Percentiles rank a stretch among this genome's conserved stretches.
These are phyloP conservation scores for Puntigrus tetrazona DNA, from an alignment of 2,113 vertebrate species.

Conservation along the genomic window DNA sequence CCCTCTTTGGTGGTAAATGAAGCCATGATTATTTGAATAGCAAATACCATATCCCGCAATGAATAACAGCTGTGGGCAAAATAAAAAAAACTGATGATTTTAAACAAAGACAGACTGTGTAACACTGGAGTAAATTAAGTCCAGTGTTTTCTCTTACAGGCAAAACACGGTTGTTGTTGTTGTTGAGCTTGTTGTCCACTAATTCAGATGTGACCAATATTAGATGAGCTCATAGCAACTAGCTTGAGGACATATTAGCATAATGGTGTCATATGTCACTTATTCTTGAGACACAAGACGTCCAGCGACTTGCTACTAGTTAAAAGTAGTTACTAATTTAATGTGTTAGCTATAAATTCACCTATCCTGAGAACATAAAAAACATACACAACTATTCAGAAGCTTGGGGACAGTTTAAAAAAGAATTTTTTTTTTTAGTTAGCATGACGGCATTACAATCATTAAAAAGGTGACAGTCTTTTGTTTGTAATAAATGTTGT, in stretches of 20 bases:
- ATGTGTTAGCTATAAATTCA: not conserved
- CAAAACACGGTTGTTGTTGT: not conserved
- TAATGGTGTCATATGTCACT: not conserved
- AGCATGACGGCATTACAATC: too few relatives aligned
- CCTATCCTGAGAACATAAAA: not conserved
- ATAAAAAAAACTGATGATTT: not conserved
- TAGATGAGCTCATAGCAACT: not conserved
- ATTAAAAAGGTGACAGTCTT: too few relatives aligned
- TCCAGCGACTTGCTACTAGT: not conserved
- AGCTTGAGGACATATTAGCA: not conserved
- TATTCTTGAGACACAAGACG: not conserved
- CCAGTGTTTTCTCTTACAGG: not conserved
- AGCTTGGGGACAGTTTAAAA: too few relatives aligned
- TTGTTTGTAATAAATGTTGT: too few relatives aligned
- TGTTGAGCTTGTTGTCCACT: not conserved
- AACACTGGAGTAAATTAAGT: conserved; percentile 13
- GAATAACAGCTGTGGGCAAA: not conserved
- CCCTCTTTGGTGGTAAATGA: not conserved
- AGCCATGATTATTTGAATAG: conserved; percentile 18
- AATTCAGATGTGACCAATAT: not conserved
- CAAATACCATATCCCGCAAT: not conserved
- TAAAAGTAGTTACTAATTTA: too few relatives aligned
- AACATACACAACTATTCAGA: too few relatives aligned
- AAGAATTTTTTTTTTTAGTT: too few relatives aligned
- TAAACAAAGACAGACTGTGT: conserved; percentile 5